Percentiles rank a stretch among this genome's conserved stretches.
Evolutionary conservation across 1,140 invertebrate genomes (phyloP).

Genomic region (Drosophila triauraria): DNA sequence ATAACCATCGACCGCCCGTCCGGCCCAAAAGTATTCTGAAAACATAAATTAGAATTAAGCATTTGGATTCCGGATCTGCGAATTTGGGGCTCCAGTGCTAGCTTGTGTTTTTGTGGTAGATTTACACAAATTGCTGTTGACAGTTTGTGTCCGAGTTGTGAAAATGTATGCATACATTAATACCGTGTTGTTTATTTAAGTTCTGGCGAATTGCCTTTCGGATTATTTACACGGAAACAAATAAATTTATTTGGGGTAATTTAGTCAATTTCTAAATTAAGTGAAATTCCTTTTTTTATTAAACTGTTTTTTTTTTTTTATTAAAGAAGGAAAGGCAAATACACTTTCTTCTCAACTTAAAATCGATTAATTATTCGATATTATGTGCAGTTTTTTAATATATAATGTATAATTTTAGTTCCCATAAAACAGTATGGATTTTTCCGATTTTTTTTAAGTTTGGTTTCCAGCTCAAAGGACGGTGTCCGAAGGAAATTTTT

Average conservation of each 20-base stretch:
- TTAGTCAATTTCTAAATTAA: too few species aligned
- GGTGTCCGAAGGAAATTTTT: too few species aligned
- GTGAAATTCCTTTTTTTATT: too few species aligned
- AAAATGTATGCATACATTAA: slow-evolving; percentile 28
- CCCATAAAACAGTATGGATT: neutral
- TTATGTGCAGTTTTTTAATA: neutral
- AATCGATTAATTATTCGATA: too few species aligned
- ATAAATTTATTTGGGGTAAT: neutral
- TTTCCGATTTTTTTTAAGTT: neutral
- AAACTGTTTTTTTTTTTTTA: too few species aligned
- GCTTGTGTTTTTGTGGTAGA: slow-evolving; percentile 1
- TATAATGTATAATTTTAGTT: too few species aligned
- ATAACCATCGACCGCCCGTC: slow-evolving; percentile 34
- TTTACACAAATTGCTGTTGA: slow-evolving; percentile 55
- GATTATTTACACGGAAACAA: too few species aligned
- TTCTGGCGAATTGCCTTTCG: slow-evolving; percentile 10
- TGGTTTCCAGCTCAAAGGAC: too few species aligned
- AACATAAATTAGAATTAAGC: slow-evolving; percentile 52
- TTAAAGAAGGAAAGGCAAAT: neutral
- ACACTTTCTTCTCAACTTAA: too few species aligned
- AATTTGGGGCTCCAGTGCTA: neutral
- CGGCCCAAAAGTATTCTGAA: slow-evolving; percentile 10
- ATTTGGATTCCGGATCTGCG: neutral
- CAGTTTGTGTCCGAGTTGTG: slow-evolving; percentile 38
- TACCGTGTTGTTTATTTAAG: slow-evolving; percentile 3